Evolutionary conservation across 2,113 vertebrate species (phyloP).

Genomic region (Percina caprodes): DNA sequence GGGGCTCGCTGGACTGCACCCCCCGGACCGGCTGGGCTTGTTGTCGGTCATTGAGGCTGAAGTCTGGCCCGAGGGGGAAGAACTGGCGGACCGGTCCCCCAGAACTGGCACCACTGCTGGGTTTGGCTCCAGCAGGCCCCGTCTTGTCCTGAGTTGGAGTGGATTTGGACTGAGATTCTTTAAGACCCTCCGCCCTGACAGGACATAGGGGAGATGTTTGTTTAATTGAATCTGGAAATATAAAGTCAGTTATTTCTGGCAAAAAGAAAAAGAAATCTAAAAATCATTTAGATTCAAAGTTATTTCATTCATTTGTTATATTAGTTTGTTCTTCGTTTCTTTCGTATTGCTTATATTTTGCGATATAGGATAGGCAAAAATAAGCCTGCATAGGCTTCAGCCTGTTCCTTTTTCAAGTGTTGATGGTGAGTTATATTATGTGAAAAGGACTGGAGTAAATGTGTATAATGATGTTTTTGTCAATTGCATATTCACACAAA

Average conservation of each 20-base stretch:
- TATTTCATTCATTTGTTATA: too few species aligned
- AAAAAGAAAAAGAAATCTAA: not conserved
- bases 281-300: too few species aligned
- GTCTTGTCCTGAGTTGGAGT: conserved; percentile 84
- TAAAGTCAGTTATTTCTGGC: not conserved
- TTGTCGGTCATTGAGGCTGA: conserved; percentile 89
- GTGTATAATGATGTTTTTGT: too few species aligned
- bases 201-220: not conserved
- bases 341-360: too few species aligned
- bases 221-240: not conserved
- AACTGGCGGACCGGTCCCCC: conserved; percentile 85
- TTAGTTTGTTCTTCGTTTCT: too few species aligned
- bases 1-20: conserved; percentile 90
- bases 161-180: conserved; percentile 88
- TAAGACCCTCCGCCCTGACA: conserved; percentile 94
- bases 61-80: conserved; percentile 92
- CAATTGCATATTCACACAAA: too few species aligned
- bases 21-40: conserved; percentile 88
- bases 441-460: too few species aligned
- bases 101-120: conserved; percentile 53
- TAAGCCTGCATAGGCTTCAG: too few species aligned
- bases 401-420: too few species aligned
- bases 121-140: conserved; percentile 74
- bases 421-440: too few species aligned
- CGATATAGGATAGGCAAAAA: too few species aligned